Conservation (phyloP, 2,113 vertebrate species). For the Chrysochloris asiatica region DNA sequence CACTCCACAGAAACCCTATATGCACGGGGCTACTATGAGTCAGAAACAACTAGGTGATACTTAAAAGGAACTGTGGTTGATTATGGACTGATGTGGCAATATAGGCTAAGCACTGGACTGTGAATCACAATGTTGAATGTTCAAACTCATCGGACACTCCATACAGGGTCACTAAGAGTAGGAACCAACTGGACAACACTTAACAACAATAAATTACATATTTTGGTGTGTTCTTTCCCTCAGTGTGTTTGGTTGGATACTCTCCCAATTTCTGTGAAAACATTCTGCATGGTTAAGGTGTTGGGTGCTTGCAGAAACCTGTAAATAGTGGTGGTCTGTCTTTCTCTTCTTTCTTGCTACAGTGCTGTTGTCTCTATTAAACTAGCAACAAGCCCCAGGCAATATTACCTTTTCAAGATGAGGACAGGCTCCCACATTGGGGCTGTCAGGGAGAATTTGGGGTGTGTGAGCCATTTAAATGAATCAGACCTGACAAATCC, state of each 20-base stretch:
- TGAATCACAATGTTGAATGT: too few relatives aligned
- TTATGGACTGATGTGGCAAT: too few relatives aligned
- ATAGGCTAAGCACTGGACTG: too few relatives aligned
- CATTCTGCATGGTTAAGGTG: background rate
- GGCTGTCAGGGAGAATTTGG: conserved; percentile 81
- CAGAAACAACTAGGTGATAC: too few relatives aligned
- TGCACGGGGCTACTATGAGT: too few relatives aligned
- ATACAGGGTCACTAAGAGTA: too few relatives aligned
- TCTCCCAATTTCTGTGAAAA: background rate
- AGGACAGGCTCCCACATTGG: conserved; percentile 70
- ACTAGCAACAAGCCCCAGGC: conserved; percentile 76
- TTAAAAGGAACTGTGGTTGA: too few relatives aligned
- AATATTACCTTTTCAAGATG: conserved; percentile 77
- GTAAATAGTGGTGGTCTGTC: conserved; percentile 13
- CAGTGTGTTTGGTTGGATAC: too few relatives aligned
- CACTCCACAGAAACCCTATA: too few relatives aligned
- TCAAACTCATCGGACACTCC: too few relatives aligned
- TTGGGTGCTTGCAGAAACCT: background rate
- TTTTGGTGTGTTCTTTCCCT: background rate
- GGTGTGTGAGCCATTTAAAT: conserved; percentile 76
- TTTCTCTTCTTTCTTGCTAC: conserved; percentile 61
- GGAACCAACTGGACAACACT: too few relatives aligned
- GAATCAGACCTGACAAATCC: conserved; percentile 78
- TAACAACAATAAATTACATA: too few relatives aligned
- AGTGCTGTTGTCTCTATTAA: conserved; percentile 71